phyloP scores from a whole-genome alignment of 2,113 vertebrate genomes.

The Thryonomys swinderianus region DNA sequence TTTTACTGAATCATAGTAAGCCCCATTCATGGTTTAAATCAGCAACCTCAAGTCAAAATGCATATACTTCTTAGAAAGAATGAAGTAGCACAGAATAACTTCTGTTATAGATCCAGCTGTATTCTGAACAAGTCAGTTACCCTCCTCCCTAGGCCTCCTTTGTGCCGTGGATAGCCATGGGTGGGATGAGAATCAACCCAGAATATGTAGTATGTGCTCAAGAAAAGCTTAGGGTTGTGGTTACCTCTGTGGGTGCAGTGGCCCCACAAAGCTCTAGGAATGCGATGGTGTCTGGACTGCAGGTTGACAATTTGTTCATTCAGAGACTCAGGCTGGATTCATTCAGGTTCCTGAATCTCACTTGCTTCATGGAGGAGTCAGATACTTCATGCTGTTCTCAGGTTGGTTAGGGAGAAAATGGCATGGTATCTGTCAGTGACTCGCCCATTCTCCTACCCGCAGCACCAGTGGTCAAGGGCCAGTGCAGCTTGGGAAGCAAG shows the following conservation, averaged over 20 bases:
- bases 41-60: neutral
- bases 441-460: accelerated
- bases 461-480: neutral
- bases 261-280: neutral
- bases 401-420: neutral
- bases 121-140: neutral
- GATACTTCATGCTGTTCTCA: neutral
- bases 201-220: no score
- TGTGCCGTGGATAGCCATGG: neutral
- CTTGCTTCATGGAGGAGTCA: neutral
- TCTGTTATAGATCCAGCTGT: neutral
- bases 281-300: neutral
- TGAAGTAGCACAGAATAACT: neutral
- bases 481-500: neutral
- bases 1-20: slow-evolving; percentile 35
- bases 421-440: neutral
- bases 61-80: neutral
- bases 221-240: accelerated
- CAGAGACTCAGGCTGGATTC: neutral
- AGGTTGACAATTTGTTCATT: neutral
- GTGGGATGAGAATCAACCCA: accelerated
- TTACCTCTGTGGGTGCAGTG: neutral
- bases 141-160: neutral
- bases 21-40: slow-evolving; percentile 12
- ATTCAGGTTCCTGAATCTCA: neutral